These are phyloP conservation scores for Penaeus monodon DNA, from an alignment of 2,888 invertebrate genomes.

Conservation along the genomic window DNA sequence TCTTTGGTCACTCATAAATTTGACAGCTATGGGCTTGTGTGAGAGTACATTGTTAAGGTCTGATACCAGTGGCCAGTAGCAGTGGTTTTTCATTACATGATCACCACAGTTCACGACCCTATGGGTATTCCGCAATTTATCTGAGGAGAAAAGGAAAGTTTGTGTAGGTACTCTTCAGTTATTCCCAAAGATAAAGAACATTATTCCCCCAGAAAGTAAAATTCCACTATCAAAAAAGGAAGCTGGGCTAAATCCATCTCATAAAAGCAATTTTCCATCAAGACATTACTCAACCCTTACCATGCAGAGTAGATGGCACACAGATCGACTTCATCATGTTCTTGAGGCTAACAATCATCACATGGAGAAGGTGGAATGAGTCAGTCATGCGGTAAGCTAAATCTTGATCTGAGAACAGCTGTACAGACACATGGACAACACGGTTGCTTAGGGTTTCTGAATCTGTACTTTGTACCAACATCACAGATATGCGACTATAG, in stretches of 20 bases:
- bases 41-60: slow-evolving; percentile 96
- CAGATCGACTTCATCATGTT: slow-evolving; percentile 94
- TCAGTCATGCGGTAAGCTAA: slow-evolving; percentile 92
- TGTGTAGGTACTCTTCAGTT: background rate
- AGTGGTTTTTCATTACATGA: slow-evolving; percentile 95
- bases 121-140: slow-evolving; percentile 78
- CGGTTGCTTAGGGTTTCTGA: slow-evolving; percentile 94
- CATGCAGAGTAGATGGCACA: slow-evolving; percentile 87
- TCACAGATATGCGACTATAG: slow-evolving; percentile 93
- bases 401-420: slow-evolving; percentile 94
- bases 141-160: slow-evolving; percentile 19
- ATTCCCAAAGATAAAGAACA: no score
- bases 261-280: background rate
- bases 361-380: slow-evolving; percentile 88
- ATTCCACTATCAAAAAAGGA: no score
- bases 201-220: no score
- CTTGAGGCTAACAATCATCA: slow-evolving; percentile 90
- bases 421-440: slow-evolving; percentile 96
- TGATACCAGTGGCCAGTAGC: slow-evolving; percentile 97
- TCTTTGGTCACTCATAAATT: slow-evolving; percentile 88
- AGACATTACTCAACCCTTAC: slow-evolving; percentile 72
- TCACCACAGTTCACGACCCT: slow-evolving; percentile 92
- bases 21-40: slow-evolving; percentile 89
- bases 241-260: background rate
- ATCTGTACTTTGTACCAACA: slow-evolving; percentile 86